Evolutionary conservation across 2,113 vertebrate genomes (phyloP), one percentile per base, ranked within the genome.

Genomic region (Holacanthus passer): DNA sequence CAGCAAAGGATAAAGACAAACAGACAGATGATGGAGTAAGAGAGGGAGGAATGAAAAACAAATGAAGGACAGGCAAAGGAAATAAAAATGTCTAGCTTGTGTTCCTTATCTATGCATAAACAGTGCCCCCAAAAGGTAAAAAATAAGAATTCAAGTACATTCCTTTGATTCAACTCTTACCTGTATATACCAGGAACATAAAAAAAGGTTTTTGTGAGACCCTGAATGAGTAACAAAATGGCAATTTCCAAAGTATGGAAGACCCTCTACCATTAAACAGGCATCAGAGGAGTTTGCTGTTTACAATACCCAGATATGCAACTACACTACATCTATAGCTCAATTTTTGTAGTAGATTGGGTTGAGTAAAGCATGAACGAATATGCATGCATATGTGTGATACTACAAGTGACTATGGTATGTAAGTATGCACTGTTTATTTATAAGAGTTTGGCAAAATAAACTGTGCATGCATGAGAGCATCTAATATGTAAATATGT

Each of bases 121-220:
- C 84, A 91, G 75, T 82, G 85, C 93, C 93, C 78, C 84, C 93
- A 79, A 77, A 66, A 87, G 92, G 92, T 73, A 47, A 60, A 73
- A 66, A 22, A 48, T n/a, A 59, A 37, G 4, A 77, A 43, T 67
- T 45, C 32, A 72, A 29, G 8, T 31, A 14, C 24, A 58, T 73
- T 41, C 17, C 37, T 35, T n/a, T n/a, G n/a, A n/a, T n/a, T n/a
- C n/a, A n/a, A n/a, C n/a, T n/a, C n/a, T n/a, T n/a, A n/a, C n/a
- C n/a, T n/a, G n/a, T n/a, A n/a, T n/a, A n/a, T n/a, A n/a, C n/a
- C n/a, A n/a, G 7, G 0, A 47, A 39, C 3, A 29, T 5, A 17
- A 22, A 52, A 32, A 41, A 16, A 55, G 12, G n/a, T 29, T 48
- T 64, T 19, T 66, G 32, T 14, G 32, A 66, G 13, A 55, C 7